A percentile compares a stretch with the other conserved stretches of the same genome.
Conservation (phyloP, 1,140 invertebrate species). For the Leptinotarsa texana region DNA sequence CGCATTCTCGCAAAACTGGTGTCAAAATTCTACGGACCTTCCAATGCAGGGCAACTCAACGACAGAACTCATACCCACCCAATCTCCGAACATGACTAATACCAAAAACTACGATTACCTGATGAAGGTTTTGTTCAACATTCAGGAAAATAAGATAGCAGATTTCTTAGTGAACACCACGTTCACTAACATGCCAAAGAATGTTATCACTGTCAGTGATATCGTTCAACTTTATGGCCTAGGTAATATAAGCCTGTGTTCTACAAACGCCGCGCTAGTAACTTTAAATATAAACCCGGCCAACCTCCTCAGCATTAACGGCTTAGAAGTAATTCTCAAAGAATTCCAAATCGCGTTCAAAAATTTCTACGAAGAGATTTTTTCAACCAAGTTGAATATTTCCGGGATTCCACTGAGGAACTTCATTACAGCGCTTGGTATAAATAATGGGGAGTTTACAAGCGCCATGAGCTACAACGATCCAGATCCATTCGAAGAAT, state of each 20-base stretch:
- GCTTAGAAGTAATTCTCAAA: constrained; percentile 12
- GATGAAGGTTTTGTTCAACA: constrained; percentile 8
- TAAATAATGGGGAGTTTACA: constrained; percentile 16
- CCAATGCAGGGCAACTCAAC: background rate
- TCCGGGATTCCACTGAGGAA: constrained; percentile 15
- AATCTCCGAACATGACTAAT: background rate
- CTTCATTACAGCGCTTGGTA: constrained; percentile 1
- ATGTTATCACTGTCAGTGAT: constrained; percentile 5
- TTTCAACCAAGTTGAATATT: background rate
- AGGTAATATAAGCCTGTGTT: background rate
- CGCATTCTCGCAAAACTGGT: background rate
- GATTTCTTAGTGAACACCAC: constrained; percentile 2
- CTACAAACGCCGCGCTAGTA: background rate
- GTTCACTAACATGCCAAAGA: background rate
- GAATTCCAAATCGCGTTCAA: constrained; percentile 10
- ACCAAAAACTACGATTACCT: constrained; percentile 15
- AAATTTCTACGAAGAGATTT: constrained; percentile 1
- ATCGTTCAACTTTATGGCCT: background rate
- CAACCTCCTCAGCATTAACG: constrained; percentile 14
- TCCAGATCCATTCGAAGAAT: constrained; percentile 21
- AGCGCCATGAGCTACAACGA: constrained; percentile 17
- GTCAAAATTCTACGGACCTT: background rate
- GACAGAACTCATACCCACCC: background rate
- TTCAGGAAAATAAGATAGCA: constrained; percentile 15
- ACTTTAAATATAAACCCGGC: background rate